Base-by-base conservation (phyloP, 2,888 invertebrate genomes). In the Spisula solida region DNA sequence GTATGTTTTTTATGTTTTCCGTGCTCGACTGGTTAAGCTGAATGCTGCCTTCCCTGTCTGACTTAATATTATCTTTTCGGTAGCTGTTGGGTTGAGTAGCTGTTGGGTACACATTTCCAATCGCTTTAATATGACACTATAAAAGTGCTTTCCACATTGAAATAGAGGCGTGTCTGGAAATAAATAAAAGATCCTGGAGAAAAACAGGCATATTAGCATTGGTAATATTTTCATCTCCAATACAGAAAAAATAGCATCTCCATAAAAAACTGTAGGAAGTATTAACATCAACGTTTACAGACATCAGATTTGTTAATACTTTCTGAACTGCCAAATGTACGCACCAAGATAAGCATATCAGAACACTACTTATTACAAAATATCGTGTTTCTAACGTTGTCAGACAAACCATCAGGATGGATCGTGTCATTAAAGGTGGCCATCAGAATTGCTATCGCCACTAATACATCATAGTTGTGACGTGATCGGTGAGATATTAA, bases 351-450 rank as follows among this genome's bases (percentile, higher is more conserved):
- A 78, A 78, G 12, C 25, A 55, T 85, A 85, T 85, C 85, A 20
- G 79, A 25, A 25, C 18, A 78, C 1, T 56, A 56, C 79, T 79
- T 70, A 85, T 85, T 85, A 85, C 31, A 16, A 41, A 79, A 78
- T 85, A 85, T 85, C 85, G 85, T 85, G 85, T 56, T 56, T 41
- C 12, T 14, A n/a, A 25, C n/a, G 20, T 75, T 83, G 75, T 79
- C 79, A 34, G 85, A 10, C 18, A 10, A 14, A 34, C 10, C 41
- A 56, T 75, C 78, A 25, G 31, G n/a, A 79, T 6, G 56, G 78
- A 79, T 79, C 85, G 41, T 20, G 85, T 79, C 79, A 79, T 85
- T 85, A 85, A 34, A 51, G n/a, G 55, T 34, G 34, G 29, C 51
- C 55, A 78, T 56, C n/a, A 10, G 14, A 34, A 78, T 85, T 56